Evolutionary conservation across 2,113 vertebrate species (phyloP).

Genomic region (Spea multiplicata): DNA sequence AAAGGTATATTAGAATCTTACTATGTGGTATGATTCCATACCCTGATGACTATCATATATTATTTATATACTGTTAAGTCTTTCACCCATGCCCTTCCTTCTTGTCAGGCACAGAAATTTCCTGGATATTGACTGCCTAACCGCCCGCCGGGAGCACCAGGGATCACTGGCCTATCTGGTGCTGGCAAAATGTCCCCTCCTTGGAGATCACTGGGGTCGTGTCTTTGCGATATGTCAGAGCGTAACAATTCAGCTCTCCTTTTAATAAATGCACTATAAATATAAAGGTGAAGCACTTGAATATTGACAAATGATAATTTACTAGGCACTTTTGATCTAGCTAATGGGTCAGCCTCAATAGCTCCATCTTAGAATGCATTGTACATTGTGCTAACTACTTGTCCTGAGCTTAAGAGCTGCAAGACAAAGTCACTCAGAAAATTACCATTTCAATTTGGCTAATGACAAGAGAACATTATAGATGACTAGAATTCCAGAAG

Average conservation of each 20-base stretch:
- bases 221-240: constrained; percentile 1
- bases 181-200: constrained; percentile 9
- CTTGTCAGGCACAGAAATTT: constrained; percentile 15
- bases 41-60: too few species aligned
- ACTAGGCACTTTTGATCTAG: constrained; percentile 52
- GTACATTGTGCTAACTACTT: constrained; percentile 48
- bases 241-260: constrained; percentile 5
- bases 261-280: constrained; percentile 50
- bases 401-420: constrained; percentile 29
- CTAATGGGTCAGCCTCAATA: constrained; percentile 56
- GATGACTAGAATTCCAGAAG: constrained; percentile 21
- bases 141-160: constrained; percentile 4
- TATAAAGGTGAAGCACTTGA: constrained; percentile 59
- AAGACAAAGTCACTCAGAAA: constrained; percentile 30
- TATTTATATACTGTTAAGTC: not conserved
- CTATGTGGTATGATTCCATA: too few species aligned
- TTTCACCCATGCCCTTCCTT: constrained; percentile 8
- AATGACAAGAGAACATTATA: constrained; percentile 31
- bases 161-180: constrained; percentile 18
- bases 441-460: constrained; percentile 42
- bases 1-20: too few species aligned
- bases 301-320: constrained; percentile 63
- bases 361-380: constrained; percentile 54
- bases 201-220: not conserved
- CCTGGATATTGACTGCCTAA: constrained; percentile 22